Conservation (phyloP, 2,888 invertebrate species). For the Alloplasta piceator region DNA sequence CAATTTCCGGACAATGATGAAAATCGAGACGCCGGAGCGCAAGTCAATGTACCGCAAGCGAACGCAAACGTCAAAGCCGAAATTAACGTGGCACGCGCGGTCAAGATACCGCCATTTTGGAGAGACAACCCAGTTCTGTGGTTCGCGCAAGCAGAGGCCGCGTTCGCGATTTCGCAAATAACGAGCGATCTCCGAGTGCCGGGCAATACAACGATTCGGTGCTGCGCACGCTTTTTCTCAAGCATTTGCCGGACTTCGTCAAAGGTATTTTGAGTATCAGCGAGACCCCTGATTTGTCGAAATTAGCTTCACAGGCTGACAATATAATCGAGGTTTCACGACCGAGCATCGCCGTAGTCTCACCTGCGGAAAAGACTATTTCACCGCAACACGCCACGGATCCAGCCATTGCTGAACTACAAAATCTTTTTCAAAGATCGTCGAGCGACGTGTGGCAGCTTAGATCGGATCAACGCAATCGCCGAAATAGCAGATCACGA, state of each 20-base stretch:
- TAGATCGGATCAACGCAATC: background rate
- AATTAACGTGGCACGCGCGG: conserved; percentile 15
- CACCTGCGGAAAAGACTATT: background rate
- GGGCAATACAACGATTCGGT: conserved; percentile 49
- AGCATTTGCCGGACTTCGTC: conserved; percentile 33
- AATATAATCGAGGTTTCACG: conserved; percentile 12
- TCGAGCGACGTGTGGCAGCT: background rate
- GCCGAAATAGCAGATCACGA: background rate
- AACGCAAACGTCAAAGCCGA: too few relatives aligned
- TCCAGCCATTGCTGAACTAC: background rate
- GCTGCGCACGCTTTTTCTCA: conserved; percentile 53
- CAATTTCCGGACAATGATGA: too few relatives aligned
- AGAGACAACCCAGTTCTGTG: conserved; percentile 59
- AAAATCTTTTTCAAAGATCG: background rate
- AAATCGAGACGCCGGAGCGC: too few relatives aligned
- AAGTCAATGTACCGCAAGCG: too few relatives aligned
- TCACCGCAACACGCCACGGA: background rate
- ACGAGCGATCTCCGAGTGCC: conserved; percentile 43
- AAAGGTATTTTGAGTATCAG: conserved; percentile 29
- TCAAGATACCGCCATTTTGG: conserved; percentile 65
- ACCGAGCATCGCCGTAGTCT: background rate
- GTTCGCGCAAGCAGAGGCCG: conserved; percentile 64
- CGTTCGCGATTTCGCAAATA: conserved; percentile 48
- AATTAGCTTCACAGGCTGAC: conserved; percentile 31
- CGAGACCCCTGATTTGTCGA: background rate